A percentile compares a stretch with the other conserved stretches of the same genome.
Evolutionary conservation across 2,888 invertebrate genomes (phyloP).

Genomic region (Rhabditophanes sp.): DNA sequence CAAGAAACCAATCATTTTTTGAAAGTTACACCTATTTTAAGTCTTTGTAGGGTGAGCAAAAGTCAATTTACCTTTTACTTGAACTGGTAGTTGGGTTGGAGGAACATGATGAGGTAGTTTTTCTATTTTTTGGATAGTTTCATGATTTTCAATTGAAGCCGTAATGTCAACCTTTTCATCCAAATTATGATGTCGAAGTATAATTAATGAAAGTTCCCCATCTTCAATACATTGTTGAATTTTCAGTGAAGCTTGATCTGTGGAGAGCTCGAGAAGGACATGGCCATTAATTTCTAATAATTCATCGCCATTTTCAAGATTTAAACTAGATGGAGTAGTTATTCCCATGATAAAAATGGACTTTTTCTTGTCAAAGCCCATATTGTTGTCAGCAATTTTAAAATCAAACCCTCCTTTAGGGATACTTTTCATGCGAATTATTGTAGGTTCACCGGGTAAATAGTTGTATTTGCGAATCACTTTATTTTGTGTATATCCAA

Average conservation of each 20-base stretch:
- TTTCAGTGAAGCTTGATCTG: constrained; percentile 83
- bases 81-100: no score
- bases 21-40: no score
- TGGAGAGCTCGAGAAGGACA: constrained; percentile 79
- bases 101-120: no score
- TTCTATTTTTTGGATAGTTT: no score
- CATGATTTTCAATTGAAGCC: no score
- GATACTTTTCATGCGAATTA: constrained; percentile 60
- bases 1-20: no score
- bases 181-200: constrained; percentile 9
- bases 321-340: no score
- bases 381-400: constrained; percentile 54
- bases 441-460: constrained; percentile 53
- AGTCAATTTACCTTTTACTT: no score
- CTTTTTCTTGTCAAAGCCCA: constrained; percentile 15
- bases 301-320: no score
- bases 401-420: constrained; percentile 65
- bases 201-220: constrained; percentile 21
- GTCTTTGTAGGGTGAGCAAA: no score
- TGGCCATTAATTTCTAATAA: constrained; percentile 69
- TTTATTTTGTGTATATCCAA: constrained; percentile 85
- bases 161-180: no score
- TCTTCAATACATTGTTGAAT: constrained; percentile 55
- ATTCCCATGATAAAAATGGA: no score
- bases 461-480: constrained; percentile 77